These are phyloP conservation scores for Drosophila sordidapex DNA, from an alignment of 2,888 invertebrate species.

Conservation along the genomic window DNA sequence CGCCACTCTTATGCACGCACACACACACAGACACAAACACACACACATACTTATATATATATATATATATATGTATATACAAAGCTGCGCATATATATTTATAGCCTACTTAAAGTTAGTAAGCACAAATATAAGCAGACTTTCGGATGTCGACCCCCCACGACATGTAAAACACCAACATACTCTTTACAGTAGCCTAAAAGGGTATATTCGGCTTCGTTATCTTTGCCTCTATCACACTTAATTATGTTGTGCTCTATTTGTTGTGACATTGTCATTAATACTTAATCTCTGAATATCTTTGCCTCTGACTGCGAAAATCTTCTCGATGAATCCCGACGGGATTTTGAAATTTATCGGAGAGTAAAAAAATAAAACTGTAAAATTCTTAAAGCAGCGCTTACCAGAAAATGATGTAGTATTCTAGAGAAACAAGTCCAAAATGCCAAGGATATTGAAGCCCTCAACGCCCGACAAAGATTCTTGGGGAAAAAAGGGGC, in stretches of 20 bases:
- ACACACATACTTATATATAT: neutral
- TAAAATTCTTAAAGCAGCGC: neutral
- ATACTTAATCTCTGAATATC: neutral
- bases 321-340: neutral
- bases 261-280: neutral
- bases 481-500: neutral
- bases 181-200: neutral
- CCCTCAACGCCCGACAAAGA: neutral
- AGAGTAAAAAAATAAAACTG: neutral
- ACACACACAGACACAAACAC: slow-evolving; percentile 20
- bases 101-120: slow-evolving; percentile 73
- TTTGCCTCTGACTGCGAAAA: neutral
- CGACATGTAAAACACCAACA: slow-evolving; percentile 25
- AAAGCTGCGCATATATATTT: slow-evolving; percentile 56
- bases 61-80: neutral
- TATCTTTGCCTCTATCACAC: neutral
- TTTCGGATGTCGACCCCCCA: slow-evolving; percentile 33
- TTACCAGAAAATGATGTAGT: neutral
- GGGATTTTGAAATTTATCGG: neutral
- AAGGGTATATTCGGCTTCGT: slow-evolving; percentile 1
- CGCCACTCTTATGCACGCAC: slow-evolving; percentile 30
- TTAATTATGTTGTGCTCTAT: neutral
- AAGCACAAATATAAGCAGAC: slow-evolving; percentile 36
- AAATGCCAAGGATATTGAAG: neutral
- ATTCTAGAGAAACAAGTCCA: neutral